Evolutionary conservation across 2,888 invertebrate genomes (phyloP).

Genomic region (Pedicia rivosa): DNA sequence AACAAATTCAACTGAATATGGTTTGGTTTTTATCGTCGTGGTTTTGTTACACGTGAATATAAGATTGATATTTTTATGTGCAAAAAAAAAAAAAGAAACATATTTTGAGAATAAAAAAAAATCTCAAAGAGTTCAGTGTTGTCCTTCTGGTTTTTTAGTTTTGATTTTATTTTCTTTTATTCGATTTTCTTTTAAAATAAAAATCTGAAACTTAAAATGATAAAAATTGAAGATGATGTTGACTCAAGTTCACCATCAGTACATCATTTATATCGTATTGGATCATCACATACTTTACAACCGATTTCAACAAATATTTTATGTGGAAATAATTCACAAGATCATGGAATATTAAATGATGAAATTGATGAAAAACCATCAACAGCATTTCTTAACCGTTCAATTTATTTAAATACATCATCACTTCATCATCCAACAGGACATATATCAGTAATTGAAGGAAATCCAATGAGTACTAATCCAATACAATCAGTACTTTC

Average conservation of each 20-base stretch:
- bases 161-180: no score
- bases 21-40: no score
- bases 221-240: slow-evolving; percentile 12
- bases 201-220: no score
- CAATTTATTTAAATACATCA: not conserved
- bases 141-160: no score
- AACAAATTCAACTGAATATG: no score
- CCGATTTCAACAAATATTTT: slow-evolving; percentile 2
- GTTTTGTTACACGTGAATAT: no score
- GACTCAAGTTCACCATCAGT: slow-evolving; percentile 8
- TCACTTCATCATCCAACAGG: not conserved
- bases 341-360: slow-evolving; percentile 1
- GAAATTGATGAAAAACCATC: not conserved
- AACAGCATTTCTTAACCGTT: not conserved
- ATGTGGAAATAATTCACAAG: no score
- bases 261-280: slow-evolving; percentile 13
- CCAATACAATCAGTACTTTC: not conserved
- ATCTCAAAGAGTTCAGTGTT: no score
- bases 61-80: no score
- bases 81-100: no score
- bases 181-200: no score
- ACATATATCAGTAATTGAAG: slow-evolving; percentile 1
- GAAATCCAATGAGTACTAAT: slow-evolving; percentile 2
- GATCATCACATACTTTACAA: slow-evolving; percentile 2
- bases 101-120: no score